Evolutionary conservation across 2,797 vertebrate genomes (phyloP).

Genomic region (Dicrostonyx torquatus): DNA sequence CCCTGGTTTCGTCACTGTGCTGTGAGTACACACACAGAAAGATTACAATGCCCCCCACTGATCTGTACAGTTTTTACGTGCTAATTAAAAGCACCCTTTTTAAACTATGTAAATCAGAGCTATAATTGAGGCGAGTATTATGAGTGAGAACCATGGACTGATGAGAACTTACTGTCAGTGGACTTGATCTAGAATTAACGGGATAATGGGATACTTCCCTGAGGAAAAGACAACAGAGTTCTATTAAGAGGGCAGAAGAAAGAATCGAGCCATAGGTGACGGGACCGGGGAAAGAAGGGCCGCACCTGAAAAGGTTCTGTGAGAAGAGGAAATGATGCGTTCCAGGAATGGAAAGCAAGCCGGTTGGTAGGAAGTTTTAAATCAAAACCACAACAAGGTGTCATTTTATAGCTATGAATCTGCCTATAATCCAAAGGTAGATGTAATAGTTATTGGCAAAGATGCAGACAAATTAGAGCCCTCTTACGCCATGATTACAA

Average conservation of each 20-base stretch:
- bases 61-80: neutral
- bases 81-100: neutral
- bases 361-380: slow-evolving; percentile 31
- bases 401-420: neutral
- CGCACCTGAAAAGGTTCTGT: neutral
- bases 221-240: neutral
- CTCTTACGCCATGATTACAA: neutral
- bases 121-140: neutral
- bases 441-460: slow-evolving; percentile 20
- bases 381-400: slow-evolving; percentile 22
- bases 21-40: neutral
- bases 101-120: slow-evolving; percentile 1
- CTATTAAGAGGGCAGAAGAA: neutral
- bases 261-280: neutral
- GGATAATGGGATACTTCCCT: neutral
- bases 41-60: too few species aligned
- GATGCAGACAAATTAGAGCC: neutral
- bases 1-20: neutral
- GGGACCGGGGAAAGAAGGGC: neutral
- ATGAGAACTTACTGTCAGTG: neutral
- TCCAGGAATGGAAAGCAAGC: slow-evolving; percentile 38
- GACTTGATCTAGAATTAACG: neutral
- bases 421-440: neutral
- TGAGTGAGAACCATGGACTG: neutral
- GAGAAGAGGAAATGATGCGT: neutral